Evolutionary conservation across 2,113 vertebrate genomes (phyloP).

Genomic region (Coreoperca whiteheadi): DNA sequence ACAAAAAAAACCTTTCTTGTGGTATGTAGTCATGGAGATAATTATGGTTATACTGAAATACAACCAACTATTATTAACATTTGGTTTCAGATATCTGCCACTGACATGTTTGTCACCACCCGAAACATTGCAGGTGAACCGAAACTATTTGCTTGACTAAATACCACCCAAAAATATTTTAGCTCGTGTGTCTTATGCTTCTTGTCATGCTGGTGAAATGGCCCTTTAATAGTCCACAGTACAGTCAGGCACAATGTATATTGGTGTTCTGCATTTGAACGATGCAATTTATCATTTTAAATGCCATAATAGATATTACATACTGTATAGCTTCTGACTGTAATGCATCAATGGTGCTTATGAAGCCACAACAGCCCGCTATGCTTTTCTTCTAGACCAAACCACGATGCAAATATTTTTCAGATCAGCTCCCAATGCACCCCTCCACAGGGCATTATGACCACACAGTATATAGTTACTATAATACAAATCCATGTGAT

Average conservation of each 20-base stretch:
- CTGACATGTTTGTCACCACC: neutral
- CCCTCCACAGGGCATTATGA: neutral
- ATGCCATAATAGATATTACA: neutral
- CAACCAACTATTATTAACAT: too few species aligned
- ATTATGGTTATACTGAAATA: too few species aligned
- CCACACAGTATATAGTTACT: constrained; percentile 30
- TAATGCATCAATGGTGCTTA: neutral
- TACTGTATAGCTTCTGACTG: neutral
- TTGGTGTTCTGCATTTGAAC: neutral
- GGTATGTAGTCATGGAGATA: neutral
- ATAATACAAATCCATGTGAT: constrained; percentile 40
- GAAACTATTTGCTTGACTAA: neutral
- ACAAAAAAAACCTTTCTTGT: neutral
- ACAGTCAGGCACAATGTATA: neutral
- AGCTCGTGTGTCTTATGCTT: neutral
- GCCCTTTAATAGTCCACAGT: constrained; percentile 1
- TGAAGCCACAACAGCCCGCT: neutral
- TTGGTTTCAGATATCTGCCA: neutral
- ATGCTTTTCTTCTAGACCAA: neutral
- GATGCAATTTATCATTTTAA: neutral
- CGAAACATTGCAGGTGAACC: neutral
- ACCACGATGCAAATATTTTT: neutral
- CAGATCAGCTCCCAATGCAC: constrained; percentile 3
- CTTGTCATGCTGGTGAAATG: constrained; percentile 4
- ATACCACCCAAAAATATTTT: neutral